Evolutionary conservation across 1,140 invertebrate species (phyloP).

Genomic region (Dendrolimus punctatus): DNA sequence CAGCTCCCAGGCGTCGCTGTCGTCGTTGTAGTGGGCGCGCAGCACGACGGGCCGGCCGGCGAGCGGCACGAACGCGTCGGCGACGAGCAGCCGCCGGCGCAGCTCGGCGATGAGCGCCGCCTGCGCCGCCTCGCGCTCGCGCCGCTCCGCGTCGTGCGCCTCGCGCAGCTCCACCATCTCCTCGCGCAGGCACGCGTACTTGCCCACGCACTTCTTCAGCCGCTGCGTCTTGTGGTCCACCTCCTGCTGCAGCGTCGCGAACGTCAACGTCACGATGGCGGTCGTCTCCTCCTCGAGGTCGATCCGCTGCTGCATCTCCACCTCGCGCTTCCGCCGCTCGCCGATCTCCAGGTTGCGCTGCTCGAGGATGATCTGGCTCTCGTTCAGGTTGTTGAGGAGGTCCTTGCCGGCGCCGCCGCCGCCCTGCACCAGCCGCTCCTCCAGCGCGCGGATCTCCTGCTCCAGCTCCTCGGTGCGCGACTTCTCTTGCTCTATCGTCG

Average conservation of each 20-base stretch:
- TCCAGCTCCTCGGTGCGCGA: slow-evolving; percentile 67
- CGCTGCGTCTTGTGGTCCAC: slow-evolving; percentile 94
- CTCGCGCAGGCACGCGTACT: slow-evolving; percentile 59
- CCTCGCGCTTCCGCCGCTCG: slow-evolving; percentile 80
- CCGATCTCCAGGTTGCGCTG: slow-evolving; percentile 85
- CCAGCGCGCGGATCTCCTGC: slow-evolving; percentile 76
- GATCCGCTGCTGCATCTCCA: slow-evolving; percentile 89
- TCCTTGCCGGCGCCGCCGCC: slow-evolving; percentile 80
- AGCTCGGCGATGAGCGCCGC: slow-evolving; percentile 72
- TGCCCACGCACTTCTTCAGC: slow-evolving; percentile 61
- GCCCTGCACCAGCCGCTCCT: slow-evolving; percentile 90
- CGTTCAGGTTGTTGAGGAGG: slow-evolving; percentile 92
- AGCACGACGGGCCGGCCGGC: slow-evolving; percentile 91
- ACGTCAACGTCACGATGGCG: slow-evolving; percentile 87
- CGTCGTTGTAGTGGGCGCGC: slow-evolving; percentile 89
- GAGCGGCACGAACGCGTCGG: slow-evolving; percentile 97
- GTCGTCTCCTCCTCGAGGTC: slow-evolving; percentile 92
- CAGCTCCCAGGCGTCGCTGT: slow-evolving; percentile 87
- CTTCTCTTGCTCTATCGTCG: slow-evolving; percentile 74
- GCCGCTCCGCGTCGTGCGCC: slow-evolving; percentile 75
- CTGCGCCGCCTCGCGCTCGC: slow-evolving; percentile 75
- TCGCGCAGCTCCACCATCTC: slow-evolving; percentile 64
- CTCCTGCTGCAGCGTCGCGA: slow-evolving; percentile 90
- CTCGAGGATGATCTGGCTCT: slow-evolving; percentile 89
- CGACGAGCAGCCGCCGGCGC: slow-evolving; percentile 89